A percentile compares a stretch with the other conserved stretches of the same genome.
Conservation (phyloP, 2,797 vertebrate species). For the Bradypodion pumilum region DNA sequence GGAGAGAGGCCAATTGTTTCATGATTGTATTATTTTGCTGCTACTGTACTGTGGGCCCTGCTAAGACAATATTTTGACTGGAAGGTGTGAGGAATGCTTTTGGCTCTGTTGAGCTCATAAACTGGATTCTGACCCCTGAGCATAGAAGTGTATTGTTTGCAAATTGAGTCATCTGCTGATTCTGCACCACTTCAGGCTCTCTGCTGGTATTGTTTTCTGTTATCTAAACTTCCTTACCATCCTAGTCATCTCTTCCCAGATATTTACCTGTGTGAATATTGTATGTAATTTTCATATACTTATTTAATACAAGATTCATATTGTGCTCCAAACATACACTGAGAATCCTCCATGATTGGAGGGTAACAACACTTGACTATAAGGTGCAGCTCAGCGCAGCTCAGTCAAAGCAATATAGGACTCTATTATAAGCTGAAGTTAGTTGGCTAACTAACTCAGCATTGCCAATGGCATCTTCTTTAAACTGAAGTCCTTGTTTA, state of each 20-base stretch:
- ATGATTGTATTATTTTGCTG: slow-evolving; percentile 5
- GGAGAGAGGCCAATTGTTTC: slow-evolving; percentile 12
- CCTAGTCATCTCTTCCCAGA: slow-evolving; percentile 21
- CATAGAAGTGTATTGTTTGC: slow-evolving; percentile 5
- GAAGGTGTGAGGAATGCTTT: slow-evolving; percentile 13
- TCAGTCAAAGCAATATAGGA: not conserved
- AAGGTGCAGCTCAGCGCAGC: not conserved
- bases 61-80: not conserved
- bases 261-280: slow-evolving; percentile 7
- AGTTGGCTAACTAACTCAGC: too few species aligned
- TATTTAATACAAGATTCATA: not conserved
- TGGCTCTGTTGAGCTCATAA: slow-evolving; percentile 13
- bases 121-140: slow-evolving; percentile 24
- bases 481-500: too few species aligned
- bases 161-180: slow-evolving; percentile 36
- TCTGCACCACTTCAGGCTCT: slow-evolving; percentile 8
- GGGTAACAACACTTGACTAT: not conserved
- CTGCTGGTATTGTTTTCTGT: slow-evolving; percentile 6
- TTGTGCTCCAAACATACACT: not conserved
- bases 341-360: not conserved
- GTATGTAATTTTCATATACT: not conserved
- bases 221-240: slow-evolving; percentile 4
- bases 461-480: not conserved
- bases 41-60: not conserved
- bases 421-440: not conserved